Percentiles rank a stretch among this genome's conserved stretches.
These are phyloP conservation scores for Eupithecia vulgata DNA, from an alignment of 2,888 invertebrate species.

Conservation along the genomic window DNA sequence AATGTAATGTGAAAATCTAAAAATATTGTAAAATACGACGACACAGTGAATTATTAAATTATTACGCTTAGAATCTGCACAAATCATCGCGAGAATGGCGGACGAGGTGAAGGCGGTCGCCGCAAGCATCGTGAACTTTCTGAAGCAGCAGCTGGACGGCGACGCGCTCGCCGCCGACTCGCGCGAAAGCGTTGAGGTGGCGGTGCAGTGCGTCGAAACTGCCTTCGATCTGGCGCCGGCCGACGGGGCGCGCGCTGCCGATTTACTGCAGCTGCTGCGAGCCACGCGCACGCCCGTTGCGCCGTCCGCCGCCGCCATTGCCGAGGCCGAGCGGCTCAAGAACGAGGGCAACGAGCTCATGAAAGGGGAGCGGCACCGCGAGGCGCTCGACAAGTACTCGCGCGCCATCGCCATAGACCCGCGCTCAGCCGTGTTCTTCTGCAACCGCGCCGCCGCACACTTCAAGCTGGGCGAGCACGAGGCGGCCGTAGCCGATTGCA, in stretches of 20 bases:
- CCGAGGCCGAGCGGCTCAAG: constrained; percentile 92
- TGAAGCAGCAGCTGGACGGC: constrained; percentile 82
- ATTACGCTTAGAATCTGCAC: background rate
- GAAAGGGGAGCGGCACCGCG: constrained; percentile 91
- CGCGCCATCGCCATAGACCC: constrained; percentile 95
- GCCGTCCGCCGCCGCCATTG: constrained; percentile 59
- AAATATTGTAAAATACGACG: constrained; percentile 13
- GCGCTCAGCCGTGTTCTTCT: constrained; percentile 96
- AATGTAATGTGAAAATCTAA: constrained; percentile 7
- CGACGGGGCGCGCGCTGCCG: constrained; percentile 67
- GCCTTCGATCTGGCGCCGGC: constrained; percentile 89
- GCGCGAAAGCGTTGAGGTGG: constrained; percentile 94
- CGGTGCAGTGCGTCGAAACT: constrained; percentile 96
- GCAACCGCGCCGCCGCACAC: constrained; percentile 98
- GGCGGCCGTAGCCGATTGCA: constrained; percentile 95
- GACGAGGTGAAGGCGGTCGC: constrained; percentile 75
- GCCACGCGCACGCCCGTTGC: constrained; percentile 57
- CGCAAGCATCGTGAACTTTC: constrained; percentile 83
- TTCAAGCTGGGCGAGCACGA: constrained; percentile 94
- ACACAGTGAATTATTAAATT: background rate
- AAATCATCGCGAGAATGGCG: constrained; percentile 57
- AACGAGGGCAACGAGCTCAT: constrained; percentile 95
- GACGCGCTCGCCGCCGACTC: constrained; percentile 71
- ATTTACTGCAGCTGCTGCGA: constrained; percentile 66
- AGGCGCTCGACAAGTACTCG: constrained; percentile 93